These are phyloP conservation scores for Dioctria linearis DNA, from an alignment of 2,888 invertebrate species.

Conservation along the genomic window DNA sequence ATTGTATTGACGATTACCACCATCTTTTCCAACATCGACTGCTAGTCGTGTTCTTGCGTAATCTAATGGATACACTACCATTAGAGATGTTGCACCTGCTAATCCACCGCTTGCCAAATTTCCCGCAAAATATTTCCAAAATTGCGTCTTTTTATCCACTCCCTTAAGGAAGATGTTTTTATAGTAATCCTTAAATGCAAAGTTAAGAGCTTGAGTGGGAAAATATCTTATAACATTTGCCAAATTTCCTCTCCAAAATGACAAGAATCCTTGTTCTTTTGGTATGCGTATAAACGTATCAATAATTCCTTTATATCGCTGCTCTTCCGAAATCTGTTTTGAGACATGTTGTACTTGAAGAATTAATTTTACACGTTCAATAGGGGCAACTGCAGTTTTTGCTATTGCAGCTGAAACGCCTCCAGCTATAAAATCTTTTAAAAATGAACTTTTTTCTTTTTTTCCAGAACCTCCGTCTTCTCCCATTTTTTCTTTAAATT, in stretches of 20 bases:
- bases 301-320: conserved; percentile 88
- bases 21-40: conserved; percentile 88
- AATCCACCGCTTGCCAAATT: conserved; percentile 92
- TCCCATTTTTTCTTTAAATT: conserved; percentile 51
- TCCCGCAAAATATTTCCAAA: conserved; percentile 85
- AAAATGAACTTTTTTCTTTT: conserved; percentile 56
- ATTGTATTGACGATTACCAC: conserved; percentile 82
- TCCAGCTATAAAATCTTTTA: conserved; percentile 89
- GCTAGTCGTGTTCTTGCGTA: conserved; percentile 87
- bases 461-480: conserved; percentile 51
- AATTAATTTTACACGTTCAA: conserved; percentile 91
- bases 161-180: conserved; percentile 84
- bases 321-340: conserved; percentile 83
- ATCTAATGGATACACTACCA: conserved; percentile 93
- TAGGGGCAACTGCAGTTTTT: conserved; percentile 92
- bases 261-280: conserved; percentile 83
- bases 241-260: conserved; percentile 91
- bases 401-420: conserved; percentile 91
- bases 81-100: conserved; percentile 90
- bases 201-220: conserved; percentile 92
- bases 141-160: conserved; percentile 86
- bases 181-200: conserved; percentile 93
- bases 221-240: conserved; percentile 93
- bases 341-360: conserved; percentile 92
- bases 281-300: conserved; percentile 86